A percentile compares a stretch with the other conserved stretches of the same genome.
Evolutionary conservation across 2,888 invertebrate species (phyloP).

Genomic region (Atherix ibis): DNA sequence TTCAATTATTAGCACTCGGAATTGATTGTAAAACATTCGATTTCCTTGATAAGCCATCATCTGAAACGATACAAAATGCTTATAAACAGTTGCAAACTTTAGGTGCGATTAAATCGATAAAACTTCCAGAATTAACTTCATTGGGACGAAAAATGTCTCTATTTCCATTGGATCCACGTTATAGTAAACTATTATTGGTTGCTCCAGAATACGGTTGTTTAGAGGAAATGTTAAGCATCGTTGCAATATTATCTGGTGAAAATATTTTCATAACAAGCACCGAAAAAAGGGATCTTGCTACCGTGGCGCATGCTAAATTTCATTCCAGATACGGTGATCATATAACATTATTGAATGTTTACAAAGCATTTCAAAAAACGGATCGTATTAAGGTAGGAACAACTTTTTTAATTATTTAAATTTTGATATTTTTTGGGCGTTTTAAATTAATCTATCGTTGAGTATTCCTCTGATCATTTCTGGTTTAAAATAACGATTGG

Average conservation of each 20-base stretch:
- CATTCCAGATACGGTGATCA: conserved; percentile 80
- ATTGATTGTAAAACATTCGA: conserved; percentile 72
- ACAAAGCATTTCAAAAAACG: conserved; percentile 56
- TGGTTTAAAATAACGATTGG: too few species aligned
- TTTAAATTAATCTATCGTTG: too few species aligned
- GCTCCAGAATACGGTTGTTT: conserved; percentile 63
- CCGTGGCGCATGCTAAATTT: conserved; percentile 61
- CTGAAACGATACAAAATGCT: conserved; percentile 50
- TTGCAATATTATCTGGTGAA: conserved; percentile 79
- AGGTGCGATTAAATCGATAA: conserved; percentile 48
- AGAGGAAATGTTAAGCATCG: conserved; percentile 67
- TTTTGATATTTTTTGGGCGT: too few species aligned
- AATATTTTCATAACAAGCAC: conserved; percentile 55
- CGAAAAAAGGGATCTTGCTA: conserved; percentile 59
- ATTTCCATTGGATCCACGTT: conserved; percentile 85
- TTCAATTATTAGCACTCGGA: conserved; percentile 73
- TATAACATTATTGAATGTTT: conserved; percentile 79
- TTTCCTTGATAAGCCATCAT: conserved; percentile 76
- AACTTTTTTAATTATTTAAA: neutral
- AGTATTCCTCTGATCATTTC: too few species aligned
- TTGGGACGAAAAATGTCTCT: conserved; percentile 72
- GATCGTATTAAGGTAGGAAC: conserved; percentile 44
- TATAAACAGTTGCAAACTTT: conserved; percentile 47
- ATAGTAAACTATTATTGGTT: conserved; percentile 63
- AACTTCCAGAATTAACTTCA: conserved; percentile 50